phyloP scores from a whole-genome alignment of 2,888 invertebrate species.

The Acronicta alni region DNA sequence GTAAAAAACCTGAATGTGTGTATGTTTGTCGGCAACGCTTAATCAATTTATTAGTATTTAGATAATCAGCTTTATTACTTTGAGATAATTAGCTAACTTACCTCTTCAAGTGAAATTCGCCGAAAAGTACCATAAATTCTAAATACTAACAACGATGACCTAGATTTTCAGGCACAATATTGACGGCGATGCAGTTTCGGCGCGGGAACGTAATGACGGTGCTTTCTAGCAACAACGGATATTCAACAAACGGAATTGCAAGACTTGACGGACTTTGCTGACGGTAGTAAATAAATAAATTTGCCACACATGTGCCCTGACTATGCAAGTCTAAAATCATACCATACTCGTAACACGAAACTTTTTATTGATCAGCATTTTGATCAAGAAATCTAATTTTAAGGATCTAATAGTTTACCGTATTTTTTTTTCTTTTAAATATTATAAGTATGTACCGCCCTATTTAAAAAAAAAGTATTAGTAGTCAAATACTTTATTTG shows the following conservation, averaged over 20 bases:
- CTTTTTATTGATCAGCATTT: constrained; percentile 35
- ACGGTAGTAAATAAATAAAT: constrained; percentile 65
- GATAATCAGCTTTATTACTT: too few species aligned
- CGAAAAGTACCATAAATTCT: constrained; percentile 33
- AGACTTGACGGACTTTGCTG: constrained; percentile 62
- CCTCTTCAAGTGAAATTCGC: constrained; percentile 13
- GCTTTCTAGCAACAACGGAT: constrained; percentile 74
- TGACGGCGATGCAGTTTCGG: constrained; percentile 37
- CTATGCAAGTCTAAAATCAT: constrained; percentile 66
- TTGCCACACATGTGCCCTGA: constrained; percentile 50
- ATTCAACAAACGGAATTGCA: constrained; percentile 68
- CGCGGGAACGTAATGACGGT: constrained; percentile 54
- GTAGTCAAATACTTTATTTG: too few species aligned
- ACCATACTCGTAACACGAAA: constrained; percentile 66
- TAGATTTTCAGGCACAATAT: constrained; percentile 42
- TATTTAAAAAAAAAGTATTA: too few species aligned
- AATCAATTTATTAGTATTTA: too few species aligned
- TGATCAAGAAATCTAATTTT: constrained; percentile 31
- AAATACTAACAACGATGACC: constrained; percentile 33
- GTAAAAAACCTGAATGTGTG: too few species aligned
- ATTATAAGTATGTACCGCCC: too few species aligned
- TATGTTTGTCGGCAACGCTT: too few species aligned
- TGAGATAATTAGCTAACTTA: constrained; percentile 10
- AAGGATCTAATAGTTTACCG: background rate
- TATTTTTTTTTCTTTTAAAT: too few species aligned